Conservation (phyloP, 1,140 invertebrate genomes). For the Solen grandis region DNA sequence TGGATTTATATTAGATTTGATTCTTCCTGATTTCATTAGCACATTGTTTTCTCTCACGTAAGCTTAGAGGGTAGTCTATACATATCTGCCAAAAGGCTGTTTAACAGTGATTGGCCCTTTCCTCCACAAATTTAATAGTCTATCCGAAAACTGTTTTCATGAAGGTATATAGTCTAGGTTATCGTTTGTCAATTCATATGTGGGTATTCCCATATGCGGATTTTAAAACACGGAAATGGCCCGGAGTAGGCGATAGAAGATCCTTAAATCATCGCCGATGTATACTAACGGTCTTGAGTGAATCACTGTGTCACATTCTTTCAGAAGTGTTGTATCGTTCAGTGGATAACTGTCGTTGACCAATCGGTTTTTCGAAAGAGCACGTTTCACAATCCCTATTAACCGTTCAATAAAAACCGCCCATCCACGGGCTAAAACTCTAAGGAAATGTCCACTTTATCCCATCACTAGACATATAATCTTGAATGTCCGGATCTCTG, state of each 20-base stretch:
- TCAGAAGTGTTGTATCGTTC: neutral
- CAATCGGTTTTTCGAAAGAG: conserved; percentile 1
- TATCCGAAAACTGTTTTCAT: neutral
- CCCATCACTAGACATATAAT: neutral
- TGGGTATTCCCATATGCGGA: neutral
- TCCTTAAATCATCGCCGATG: too few relatives aligned
- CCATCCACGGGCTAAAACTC: too few relatives aligned
- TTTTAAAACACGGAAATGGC: neutral
- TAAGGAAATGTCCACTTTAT: conserved; percentile 26
- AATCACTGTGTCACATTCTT: too few relatives aligned
- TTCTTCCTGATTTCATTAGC: too few relatives aligned
- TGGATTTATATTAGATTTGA: neutral
- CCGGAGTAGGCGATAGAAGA: neutral
- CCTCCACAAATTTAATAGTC: conserved; percentile 4
- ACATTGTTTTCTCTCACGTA: too few relatives aligned
- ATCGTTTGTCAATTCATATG: neutral
- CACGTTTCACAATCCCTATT: too few relatives aligned
- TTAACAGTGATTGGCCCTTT: conserved; percentile 16
- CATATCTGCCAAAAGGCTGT: too few relatives aligned
- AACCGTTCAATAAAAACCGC: neutral
- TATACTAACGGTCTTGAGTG: too few relatives aligned
- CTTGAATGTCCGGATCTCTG: neutral
- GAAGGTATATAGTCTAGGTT: neutral
- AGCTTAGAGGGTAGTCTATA: neutral
- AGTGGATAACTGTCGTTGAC: neutral